phyloP scores from a whole-genome alignment of 2,888 invertebrate species.

The Smittia sp. region DNA sequence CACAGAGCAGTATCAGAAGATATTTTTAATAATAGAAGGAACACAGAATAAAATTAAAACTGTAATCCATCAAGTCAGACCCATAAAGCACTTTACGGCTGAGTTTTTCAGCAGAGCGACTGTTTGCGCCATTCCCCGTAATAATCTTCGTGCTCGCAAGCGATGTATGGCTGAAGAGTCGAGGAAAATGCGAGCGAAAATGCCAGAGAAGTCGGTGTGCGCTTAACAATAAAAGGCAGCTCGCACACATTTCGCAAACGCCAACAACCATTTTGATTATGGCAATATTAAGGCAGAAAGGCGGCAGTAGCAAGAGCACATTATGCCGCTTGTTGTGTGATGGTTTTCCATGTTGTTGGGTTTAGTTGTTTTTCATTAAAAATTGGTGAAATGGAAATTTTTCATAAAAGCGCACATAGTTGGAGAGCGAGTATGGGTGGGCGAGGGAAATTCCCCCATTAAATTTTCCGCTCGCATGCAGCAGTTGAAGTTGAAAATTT shows the following conservation, averaged over 20 bases:
- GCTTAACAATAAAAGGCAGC: not conserved
- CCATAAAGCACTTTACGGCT: slow-evolving; percentile 16
- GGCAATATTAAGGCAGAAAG: slow-evolving; percentile 10
- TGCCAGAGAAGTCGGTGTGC: not conserved
- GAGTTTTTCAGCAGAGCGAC: not conserved
- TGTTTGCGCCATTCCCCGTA: not conserved
- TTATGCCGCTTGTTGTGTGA: slow-evolving; percentile 8
- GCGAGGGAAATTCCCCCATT: not conserved
- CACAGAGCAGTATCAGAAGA: not conserved
- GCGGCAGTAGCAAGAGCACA: not conserved
- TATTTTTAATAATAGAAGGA: not conserved
- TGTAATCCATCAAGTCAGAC: slow-evolving; percentile 31
- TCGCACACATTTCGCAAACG: not conserved
- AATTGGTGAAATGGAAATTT: slow-evolving; percentile 12
- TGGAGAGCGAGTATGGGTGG: not conserved
- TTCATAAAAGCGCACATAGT: not conserved
- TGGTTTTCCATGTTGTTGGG: slow-evolving; percentile 12
- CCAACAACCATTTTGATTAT: slow-evolving; percentile 12
- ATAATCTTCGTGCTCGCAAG: not conserved
- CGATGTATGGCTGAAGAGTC: not conserved
- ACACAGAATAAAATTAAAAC: slow-evolving; percentile 26
- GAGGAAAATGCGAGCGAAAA: not conserved
- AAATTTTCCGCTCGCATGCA: slow-evolving; percentile 5
- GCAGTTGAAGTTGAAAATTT: slow-evolving; percentile 12
- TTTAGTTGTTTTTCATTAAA: slow-evolving; percentile 12